phyloP scores from a whole-genome alignment of 1,140 invertebrate species.

The Diploscapter pachys region DNA sequence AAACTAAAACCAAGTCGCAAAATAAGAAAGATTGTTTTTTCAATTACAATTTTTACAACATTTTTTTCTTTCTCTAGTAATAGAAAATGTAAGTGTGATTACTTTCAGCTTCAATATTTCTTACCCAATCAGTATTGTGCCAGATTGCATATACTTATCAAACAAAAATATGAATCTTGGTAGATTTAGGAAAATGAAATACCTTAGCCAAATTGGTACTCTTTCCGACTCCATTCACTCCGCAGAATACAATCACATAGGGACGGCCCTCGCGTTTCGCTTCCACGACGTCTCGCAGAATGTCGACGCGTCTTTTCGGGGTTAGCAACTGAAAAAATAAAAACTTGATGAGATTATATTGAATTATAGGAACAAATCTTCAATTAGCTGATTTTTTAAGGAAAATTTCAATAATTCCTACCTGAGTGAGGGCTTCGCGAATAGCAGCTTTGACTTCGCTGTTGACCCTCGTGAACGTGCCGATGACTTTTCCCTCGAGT shows the following conservation, averaged over 20 bases:
- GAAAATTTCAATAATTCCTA: slow-evolving; percentile 5
- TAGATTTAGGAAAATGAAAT: slow-evolving; percentile 4
- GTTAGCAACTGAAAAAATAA: slow-evolving; percentile 73
- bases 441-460: slow-evolving; percentile 87
- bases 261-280: slow-evolving; percentile 76
- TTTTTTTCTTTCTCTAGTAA: too few relatives aligned
- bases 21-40: too few relatives aligned
- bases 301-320: slow-evolving; percentile 89
- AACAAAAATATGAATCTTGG: too few relatives aligned
- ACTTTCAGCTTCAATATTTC: neutral
- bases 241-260: slow-evolving; percentile 95
- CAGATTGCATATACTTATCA: too few relatives aligned
- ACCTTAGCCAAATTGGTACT: slow-evolving; percentile 97
- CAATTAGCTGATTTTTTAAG: neutral
- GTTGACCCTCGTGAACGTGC: slow-evolving; percentile 64
- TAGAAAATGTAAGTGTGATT: too few relatives aligned
- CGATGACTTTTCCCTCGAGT: slow-evolving; percentile 80
- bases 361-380: neutral
- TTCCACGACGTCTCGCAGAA: slow-evolving; percentile 89
- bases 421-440: slow-evolving; percentile 49
- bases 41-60: too few relatives aligned
- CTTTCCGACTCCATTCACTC: slow-evolving; percentile 99
- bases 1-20: too few relatives aligned
- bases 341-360: too few relatives aligned
- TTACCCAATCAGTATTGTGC: neutral